phyloP scores from a whole-genome alignment of 2,113 vertebrate species.

The Corythaixoides concolor region DNA sequence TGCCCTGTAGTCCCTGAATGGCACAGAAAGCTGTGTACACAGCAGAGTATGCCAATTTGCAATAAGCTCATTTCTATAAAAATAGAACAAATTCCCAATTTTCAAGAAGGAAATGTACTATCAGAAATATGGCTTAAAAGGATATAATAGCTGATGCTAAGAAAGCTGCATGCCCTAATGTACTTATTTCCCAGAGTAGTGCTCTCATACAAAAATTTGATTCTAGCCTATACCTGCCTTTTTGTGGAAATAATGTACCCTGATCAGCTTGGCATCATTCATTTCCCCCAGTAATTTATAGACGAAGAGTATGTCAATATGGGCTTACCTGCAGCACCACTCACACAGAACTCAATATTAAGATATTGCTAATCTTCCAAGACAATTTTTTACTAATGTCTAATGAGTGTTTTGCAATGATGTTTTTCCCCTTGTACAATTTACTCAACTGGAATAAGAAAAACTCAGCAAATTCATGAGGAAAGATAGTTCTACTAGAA shows the following conservation, averaged over 20 bases:
- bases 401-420: not conserved
- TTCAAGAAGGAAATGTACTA: not conserved
- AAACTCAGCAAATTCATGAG: not conserved
- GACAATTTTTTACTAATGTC: not conserved
- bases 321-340: not conserved
- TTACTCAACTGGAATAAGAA: not conserved
- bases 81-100: not conserved
- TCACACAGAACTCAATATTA: not conserved
- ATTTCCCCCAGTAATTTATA: not conserved
- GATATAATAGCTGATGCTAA: not conserved
- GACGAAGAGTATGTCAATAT: not conserved
- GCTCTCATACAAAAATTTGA: not conserved
- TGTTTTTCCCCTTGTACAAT: not conserved
- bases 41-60: not conserved
- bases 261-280: not conserved
- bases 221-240: not conserved
- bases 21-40: not conserved
- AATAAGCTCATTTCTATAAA: constrained; percentile 9
- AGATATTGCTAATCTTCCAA: not conserved
- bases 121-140: constrained; percentile 3
- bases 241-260: not conserved
- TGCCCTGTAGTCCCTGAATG: not conserved
- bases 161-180: not conserved
- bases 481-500: not conserved
- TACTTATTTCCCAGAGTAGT: not conserved